Evolutionary conservation across 2,113 vertebrate genomes (phyloP), one percentile per base, ranked within the genome.

Genomic region (Spermophilus dauricus): DNA sequence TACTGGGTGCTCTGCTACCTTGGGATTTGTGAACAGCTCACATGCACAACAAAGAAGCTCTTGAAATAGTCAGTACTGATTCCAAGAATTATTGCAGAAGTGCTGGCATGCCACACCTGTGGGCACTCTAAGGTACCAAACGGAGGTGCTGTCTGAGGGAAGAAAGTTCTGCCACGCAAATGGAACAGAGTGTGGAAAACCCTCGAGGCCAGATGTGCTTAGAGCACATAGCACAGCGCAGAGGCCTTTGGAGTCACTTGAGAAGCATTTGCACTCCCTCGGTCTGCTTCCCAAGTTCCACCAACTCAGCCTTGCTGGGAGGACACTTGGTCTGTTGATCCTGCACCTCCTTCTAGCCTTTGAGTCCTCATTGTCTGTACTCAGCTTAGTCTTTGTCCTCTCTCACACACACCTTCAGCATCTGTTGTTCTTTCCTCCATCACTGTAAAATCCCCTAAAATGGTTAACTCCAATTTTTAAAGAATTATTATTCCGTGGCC

Each of bases 21-120:
- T 94, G 63, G 14, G 39, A 56, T 95, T 63, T 92, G 42, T 56
- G 85, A 48, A 91, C 26, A 76, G 51, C 69, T 95, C 17, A 69
- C 14, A 10, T 85, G 42, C 24, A 63, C 13, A 90, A 96, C 37
- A 78, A 0, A 58, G 9, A 69, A 67, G 73, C 58, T 89, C 51
- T 78, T 90, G 22, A 18, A 48, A 39, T 42, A 63, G 12, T 87
- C 45, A 34, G 4, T 65, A 45, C 39, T 72, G 76, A 76, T 56
- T 88, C 56, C 53, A 92, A 70, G 53, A 94, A 53, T 81, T 42
- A 73, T 1, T 69, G 53, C 39, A 88, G 70, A 92, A 86, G 78
- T 82, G 61, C n/a, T 72, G 20, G 24, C 22, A 1, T 92, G 70
- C 17, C 34, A 37, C 37, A 63, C 51, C 26, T 34, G 4, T 67